Evolutionary conservation across 2,113 vertebrate genomes (phyloP).

Genomic region (Triplophysa tibetana): DNA sequence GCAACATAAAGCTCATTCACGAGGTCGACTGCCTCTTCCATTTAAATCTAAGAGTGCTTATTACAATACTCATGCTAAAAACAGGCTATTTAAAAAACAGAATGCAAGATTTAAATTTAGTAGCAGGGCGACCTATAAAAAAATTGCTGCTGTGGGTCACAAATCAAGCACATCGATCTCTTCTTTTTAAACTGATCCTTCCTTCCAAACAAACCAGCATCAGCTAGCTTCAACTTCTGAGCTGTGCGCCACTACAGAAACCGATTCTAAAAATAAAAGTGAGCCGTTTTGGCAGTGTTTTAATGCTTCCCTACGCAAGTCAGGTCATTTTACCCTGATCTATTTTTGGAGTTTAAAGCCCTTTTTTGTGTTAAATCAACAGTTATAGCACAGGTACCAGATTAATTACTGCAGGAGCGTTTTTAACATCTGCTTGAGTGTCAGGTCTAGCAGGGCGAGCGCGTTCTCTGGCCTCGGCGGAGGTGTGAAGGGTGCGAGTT

Average conservation of each 20-base stretch:
- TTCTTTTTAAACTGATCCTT: not conserved
- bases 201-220: not conserved
- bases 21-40: not conserved
- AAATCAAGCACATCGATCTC: not conserved
- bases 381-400: slow-evolving; percentile 51
- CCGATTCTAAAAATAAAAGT: slow-evolving; percentile 3
- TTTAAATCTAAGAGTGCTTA: too few relatives aligned
- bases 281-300: not conserved
- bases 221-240: not conserved
- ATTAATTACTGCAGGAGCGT: slow-evolving; percentile 65
- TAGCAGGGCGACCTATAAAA: too few relatives aligned
- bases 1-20: not conserved
- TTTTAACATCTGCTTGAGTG: slow-evolving; percentile 66
- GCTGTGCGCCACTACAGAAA: not conserved
- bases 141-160: not conserved
- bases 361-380: slow-evolving; percentile 15
- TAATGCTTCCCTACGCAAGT: not conserved
- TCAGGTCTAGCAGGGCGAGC: slow-evolving; percentile 47
- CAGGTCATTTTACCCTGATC: slow-evolving; percentile 15
- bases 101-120: too few relatives aligned
- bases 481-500: slow-evolving; percentile 54
- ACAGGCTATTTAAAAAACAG: too few relatives aligned
- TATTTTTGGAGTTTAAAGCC: not conserved
- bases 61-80: too few relatives aligned
- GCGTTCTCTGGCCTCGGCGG: slow-evolving; percentile 26